These are phyloP conservation scores for Siniperca scherzeri DNA, from an alignment of 2,797 vertebrate species.

Conservation along the genomic window DNA sequence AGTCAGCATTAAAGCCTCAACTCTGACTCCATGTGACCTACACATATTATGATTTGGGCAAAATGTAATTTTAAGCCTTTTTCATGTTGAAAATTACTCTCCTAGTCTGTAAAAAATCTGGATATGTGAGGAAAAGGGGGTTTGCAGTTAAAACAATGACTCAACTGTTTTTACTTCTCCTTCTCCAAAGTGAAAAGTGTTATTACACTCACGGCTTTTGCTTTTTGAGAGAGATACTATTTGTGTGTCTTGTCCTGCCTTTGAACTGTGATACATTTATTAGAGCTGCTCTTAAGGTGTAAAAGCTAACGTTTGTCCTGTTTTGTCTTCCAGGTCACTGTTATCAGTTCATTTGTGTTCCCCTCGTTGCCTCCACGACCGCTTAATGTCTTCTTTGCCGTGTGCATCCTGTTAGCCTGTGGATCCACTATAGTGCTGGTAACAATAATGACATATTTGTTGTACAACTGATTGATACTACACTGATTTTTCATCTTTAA, in stretches of 20 bases:
- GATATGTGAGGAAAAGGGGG: neutral
- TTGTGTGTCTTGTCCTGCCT: too few relatives aligned
- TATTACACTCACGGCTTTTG: neutral
- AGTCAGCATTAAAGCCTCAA: neutral
- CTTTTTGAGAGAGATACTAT: too few relatives aligned
- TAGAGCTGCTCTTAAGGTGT: too few relatives aligned
- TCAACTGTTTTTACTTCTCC: slow-evolving; percentile 20
- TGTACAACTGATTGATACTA: too few relatives aligned
- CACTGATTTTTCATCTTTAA: neutral
- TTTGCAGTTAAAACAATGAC: neutral
- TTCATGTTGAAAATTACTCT: neutral
- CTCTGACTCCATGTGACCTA: neutral
- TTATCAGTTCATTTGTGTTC: slow-evolving; percentile 96
- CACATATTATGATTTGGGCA: neutral
- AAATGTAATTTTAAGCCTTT: neutral
- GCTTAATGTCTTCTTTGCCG: slow-evolving; percentile 95
- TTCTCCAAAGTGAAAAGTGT: slow-evolving; percentile 20
- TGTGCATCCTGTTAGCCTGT: slow-evolving; percentile 94
- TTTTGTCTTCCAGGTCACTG: slow-evolving; percentile 88
- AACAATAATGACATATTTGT: neutral
- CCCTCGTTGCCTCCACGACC: slow-evolving; percentile 94
- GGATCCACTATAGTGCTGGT: slow-evolving; percentile 94
- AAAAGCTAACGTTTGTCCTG: neutral
- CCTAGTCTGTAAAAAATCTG: neutral
- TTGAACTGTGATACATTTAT: too few relatives aligned